Conservation (phyloP, 2,797 vertebrate species). For the Bovichtus diacanthus region DNA sequence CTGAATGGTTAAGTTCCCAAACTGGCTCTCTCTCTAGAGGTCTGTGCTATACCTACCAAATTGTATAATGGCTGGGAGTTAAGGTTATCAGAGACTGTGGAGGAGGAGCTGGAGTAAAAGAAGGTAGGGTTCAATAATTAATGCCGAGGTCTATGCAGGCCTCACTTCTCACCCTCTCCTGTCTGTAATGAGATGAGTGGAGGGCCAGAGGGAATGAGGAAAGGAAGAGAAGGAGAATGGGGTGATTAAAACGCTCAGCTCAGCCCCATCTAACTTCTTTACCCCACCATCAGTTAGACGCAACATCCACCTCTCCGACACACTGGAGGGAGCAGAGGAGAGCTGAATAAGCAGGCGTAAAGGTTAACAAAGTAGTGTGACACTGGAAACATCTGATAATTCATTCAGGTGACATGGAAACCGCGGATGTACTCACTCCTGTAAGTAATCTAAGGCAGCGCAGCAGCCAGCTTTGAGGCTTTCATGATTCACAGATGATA, state of each 20-base stretch:
- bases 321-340: conserved; percentile 5
- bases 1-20: conserved; percentile 30
- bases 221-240: conserved; percentile 31
- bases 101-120: conserved; percentile 72
- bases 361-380: conserved; percentile 64
- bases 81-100: conserved; percentile 78
- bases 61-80: conserved; percentile 55
- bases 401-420: conserved; percentile 64
- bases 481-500: neutral
- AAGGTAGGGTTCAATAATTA: conserved; percentile 83
- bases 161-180: conserved; percentile 70
- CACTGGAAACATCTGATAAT: conserved; percentile 61
- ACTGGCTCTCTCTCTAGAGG: neutral
- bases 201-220: conserved; percentile 52
- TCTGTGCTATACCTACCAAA: conserved; percentile 18
- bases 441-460: conserved; percentile 32
- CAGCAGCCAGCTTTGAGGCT: conserved; percentile 3
- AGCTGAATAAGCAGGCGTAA: conserved; percentile 45
- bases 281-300: conserved; percentile 23
- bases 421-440: conserved; percentile 24
- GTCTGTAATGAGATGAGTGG: conserved; percentile 77
- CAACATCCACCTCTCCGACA: conserved; percentile 15
- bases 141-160: conserved; percentile 74
- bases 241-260: conserved; percentile 54
- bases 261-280: conserved; percentile 10